phyloP scores from a whole-genome alignment of 2,113 vertebrate species.

The Etheostoma spectabile region DNA sequence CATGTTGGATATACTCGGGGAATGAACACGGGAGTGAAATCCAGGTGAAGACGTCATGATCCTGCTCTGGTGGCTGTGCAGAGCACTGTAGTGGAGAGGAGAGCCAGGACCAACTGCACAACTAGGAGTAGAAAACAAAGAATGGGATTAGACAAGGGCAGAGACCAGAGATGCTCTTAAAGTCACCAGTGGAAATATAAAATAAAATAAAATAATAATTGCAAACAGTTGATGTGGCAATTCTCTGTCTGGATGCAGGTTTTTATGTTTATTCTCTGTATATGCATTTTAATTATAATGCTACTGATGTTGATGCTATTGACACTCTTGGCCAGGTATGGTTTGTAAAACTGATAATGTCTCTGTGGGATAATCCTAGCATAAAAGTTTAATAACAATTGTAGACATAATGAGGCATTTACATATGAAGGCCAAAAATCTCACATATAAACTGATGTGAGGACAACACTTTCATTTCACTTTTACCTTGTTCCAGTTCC shows the following conservation, averaged over 20 bases:
- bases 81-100: slow-evolving; percentile 92
- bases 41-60: slow-evolving; percentile 88
- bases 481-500: slow-evolving; percentile 61
- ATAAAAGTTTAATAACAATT: neutral
- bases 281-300: neutral
- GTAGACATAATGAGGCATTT: neutral
- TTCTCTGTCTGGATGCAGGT: neutral
- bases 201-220: neutral
- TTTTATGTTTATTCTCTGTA: too few species aligned
- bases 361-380: neutral
- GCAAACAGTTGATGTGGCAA: neutral
- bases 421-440: neutral
- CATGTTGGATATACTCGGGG: slow-evolving; percentile 95
- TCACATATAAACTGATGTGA: neutral
- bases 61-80: slow-evolving; percentile 92
- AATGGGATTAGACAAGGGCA: neutral
- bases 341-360: neutral
- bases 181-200: neutral
- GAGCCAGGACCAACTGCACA: slow-evolving; percentile 73
- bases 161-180: neutral
- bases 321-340: neutral
- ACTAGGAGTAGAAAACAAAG: slow-evolving; percentile 18
- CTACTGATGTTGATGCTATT: neutral
- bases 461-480: neutral
- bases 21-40: slow-evolving; percentile 90